A percentile compares a stretch with the other conserved stretches of the same genome.
Evolutionary conservation across 2,888 invertebrate species (phyloP).

Genomic region (Napeogenes inachia): DNA sequence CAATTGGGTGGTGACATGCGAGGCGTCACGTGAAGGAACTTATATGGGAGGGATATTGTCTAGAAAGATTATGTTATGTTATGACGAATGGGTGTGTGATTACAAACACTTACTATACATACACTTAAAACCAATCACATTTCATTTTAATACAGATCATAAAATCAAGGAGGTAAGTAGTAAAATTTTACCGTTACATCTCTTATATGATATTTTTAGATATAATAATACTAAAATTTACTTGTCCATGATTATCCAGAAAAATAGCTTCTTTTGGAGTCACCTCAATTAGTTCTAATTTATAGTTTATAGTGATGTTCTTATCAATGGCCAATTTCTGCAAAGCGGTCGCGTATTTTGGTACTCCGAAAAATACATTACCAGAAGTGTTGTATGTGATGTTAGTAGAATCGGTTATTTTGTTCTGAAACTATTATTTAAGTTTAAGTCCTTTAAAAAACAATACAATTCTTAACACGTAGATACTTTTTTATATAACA

Average conservation of each 20-base stretch:
- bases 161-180: too few relatives aligned
- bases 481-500: too few relatives aligned
- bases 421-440: constrained; percentile 68
- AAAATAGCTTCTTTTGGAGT: constrained; percentile 86
- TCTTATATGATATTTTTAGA: neutral
- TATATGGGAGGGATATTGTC: constrained; percentile 78
- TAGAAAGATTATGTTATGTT: constrained; percentile 24
- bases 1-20: constrained; percentile 88
- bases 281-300: constrained; percentile 85
- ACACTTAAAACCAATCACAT: too few relatives aligned
- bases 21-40: constrained; percentile 91
- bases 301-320: constrained; percentile 84
- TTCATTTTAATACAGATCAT: too few relatives aligned
- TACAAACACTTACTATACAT: too few relatives aligned
- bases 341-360: constrained; percentile 91
- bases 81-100: too few relatives aligned
- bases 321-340: constrained; percentile 82
- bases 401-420: constrained; percentile 81
- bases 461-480: too few relatives aligned
- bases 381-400: constrained; percentile 90
- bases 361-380: constrained; percentile 90
- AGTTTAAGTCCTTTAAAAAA: constrained; percentile 6
- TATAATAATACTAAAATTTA: constrained; percentile 24
- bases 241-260: constrained; percentile 77
- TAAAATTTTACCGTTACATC: neutral